Percentiles rank a stretch among this genome's conserved stretches.
Conservation (phyloP, 2,113 vertebrate species). For the Syngnathus scovelli region DNA sequence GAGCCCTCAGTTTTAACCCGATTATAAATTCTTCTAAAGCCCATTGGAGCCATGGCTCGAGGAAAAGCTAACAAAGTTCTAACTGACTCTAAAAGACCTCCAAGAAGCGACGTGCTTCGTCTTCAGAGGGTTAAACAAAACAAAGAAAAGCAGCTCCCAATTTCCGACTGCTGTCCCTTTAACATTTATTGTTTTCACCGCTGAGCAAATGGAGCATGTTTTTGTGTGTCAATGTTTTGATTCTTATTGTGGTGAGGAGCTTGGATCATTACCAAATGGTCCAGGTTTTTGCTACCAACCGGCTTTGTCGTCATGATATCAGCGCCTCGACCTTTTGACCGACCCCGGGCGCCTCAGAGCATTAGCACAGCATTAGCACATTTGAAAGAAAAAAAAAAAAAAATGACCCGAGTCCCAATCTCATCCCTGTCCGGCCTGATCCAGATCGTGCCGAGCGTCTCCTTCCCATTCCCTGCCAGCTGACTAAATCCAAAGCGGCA, state of each 20-base stretch:
- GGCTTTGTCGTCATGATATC: conserved; percentile 13
- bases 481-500: conserved; percentile 66
- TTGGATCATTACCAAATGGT: conserved; percentile 33
- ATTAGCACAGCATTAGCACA: neutral
- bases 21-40: conserved; percentile 65
- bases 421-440: conserved; percentile 37
- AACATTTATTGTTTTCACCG: conserved; percentile 71
- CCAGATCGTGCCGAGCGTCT: conserved; percentile 59
- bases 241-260: conserved; percentile 1
- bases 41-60: conserved; percentile 49
- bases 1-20: conserved; percentile 71
- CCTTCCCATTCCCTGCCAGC: conserved; percentile 29
- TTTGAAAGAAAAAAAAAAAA: no score
- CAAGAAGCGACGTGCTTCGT: conserved; percentile 1
- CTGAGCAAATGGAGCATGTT: conserved; percentile 14
- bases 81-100: conserved; percentile 42
- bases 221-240: conserved; percentile 22
- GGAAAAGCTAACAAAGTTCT: conserved; percentile 58
- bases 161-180: conserved; percentile 69
- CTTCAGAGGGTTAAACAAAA: conserved; percentile 80
- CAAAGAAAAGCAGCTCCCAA: conserved; percentile 67
- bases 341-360: neutral
- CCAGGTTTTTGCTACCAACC: conserved; percentile 31
- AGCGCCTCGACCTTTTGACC: conserved; percentile 4
- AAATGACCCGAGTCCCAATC: conserved; percentile 10